Evolutionary conservation across 2,888 invertebrate genomes (phyloP), one percentile per base, ranked within the genome.

Genomic region (Athalia cordata): DNA sequence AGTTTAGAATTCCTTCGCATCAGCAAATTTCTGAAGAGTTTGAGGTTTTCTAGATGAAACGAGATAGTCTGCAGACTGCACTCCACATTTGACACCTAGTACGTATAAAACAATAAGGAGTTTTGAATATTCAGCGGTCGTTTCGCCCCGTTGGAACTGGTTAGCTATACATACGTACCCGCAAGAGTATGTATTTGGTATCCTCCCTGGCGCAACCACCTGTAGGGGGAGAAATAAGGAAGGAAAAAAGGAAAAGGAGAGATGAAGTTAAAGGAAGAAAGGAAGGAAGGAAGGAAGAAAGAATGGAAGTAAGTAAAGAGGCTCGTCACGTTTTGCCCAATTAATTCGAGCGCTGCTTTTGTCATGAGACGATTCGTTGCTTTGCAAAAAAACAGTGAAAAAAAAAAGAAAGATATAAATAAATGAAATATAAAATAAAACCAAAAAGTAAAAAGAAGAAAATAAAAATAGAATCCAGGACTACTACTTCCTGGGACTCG

Each of bases 241-340:
- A 29, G 0, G 29, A 29, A 29, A 29, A 29, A 29, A 29, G 29
- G 29, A 29, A 29, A 29, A 29, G 29, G 29, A 29, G 2, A 29
- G 29, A 29, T 29, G 29, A 29, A 29, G 29, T 29, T 29, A 29
- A 29, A 29, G 29, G 29, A 29, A 29, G 29, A 29, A 29, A 29
- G 29, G 29, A 29, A 29, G 29, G n/a, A n/a, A n/a, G n/a, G 29
- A 29, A 29, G 29, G 29, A 29, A 0, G 29, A 29, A 29, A 29
- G 29, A 29, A 43, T 11, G 59, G 43, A 68, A 55, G 43, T 50
- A 68, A 68, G 68, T 52, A 61, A 57, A 61, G 72, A 72, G 72
- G 72, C 72, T 72, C 61, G 75, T 75, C 75, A 75, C 75, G 75
- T 75, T 75, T 64, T 52, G 62, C 62, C 64, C 75, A 62, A 75